Conservation (phyloP, 64 coral and sea anemone species). For the Pachyseris speciosa region DNA sequence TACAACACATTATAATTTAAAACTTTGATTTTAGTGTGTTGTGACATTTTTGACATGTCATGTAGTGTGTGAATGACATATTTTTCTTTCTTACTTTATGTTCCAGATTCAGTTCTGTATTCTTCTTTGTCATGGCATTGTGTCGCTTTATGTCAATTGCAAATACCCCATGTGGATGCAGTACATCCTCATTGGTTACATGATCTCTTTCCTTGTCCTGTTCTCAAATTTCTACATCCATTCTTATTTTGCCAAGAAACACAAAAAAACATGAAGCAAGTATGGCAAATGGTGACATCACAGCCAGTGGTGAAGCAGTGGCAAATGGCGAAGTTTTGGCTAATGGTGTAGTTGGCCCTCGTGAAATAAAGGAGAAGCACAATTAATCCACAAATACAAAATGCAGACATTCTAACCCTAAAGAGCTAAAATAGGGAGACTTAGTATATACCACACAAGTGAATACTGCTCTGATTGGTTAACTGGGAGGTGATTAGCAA, state of each 20-base stretch:
- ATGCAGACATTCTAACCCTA: too few relatives aligned
- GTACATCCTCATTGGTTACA: constrained; percentile 72
- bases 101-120: constrained; percentile 84
- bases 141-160: constrained; percentile 70
- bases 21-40: too few relatives aligned
- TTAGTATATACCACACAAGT: too few relatives aligned
- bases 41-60: too few relatives aligned
- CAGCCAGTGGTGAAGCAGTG: not conserved
- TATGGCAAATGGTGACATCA: not conserved
- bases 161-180: constrained; percentile 83
- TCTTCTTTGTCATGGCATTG: constrained; percentile 67
- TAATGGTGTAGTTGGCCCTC: not conserved
- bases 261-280: not conserved
- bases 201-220: constrained; percentile 84
- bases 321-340: constrained; percentile 11
- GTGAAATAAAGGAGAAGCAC: not conserved
- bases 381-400: not conserved
- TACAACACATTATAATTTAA: too few relatives aligned
- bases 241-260: constrained; percentile 62
- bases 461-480: too few relatives aligned
- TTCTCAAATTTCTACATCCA: constrained; percentile 96
- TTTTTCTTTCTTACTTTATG: not conserved
- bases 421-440: too few relatives aligned
- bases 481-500: too few relatives aligned
- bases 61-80: not conserved